Base-by-base conservation (phyloP, 2,113 vertebrate genomes). In the Brachirus orientalis region DNA sequence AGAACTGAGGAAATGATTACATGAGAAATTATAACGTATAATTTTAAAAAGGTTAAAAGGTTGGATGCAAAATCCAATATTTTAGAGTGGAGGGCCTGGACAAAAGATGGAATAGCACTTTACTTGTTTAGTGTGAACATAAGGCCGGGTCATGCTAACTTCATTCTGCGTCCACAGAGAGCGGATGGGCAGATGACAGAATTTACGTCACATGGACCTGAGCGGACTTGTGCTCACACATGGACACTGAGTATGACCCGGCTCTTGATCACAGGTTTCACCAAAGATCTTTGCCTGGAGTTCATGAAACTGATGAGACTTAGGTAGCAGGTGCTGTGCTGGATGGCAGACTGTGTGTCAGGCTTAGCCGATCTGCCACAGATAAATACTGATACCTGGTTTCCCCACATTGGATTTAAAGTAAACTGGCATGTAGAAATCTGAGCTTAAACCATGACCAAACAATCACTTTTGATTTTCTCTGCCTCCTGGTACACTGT, bases 371-470 rank as follows among this genome's bases (percentile, higher is more conserved):
- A 56, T 63, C 50, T 28, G 19, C 33, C 48, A 54, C 28, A 62
- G 16, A 43, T 28, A 43, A 68, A 80, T 41, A 33, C 51, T 36
- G 17, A 76, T 70, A 82, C 51, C 17, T 9, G 45, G 5, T 54
- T 72, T 70, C 52, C 19, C 41, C 63, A 64, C 60, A 20, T 56
- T 73, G 69, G 51, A 69, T 73, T 72, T 65, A 70, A 17, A 50
- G 53, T 41, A 47, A 69, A 65, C 48, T 9, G 2, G 36, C 37
- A 70, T 59, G 56, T 51, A 19, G 78, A 68, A 76, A 86, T 62
- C 60, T 47, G 72, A 79, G 46, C 67, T 58, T 17, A 20, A 74
- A 65, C 63, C 60, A 9, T 85, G 70, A 81, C 69, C 65, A 72
- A 79, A 47, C 22, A 47, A 61, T 74, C 47, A 60, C 28, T 5